Evolutionary conservation across 2,113 vertebrate genomes (phyloP), one percentile per base, ranked within the genome.

Genomic region (Heteronetta atricapilla): DNA sequence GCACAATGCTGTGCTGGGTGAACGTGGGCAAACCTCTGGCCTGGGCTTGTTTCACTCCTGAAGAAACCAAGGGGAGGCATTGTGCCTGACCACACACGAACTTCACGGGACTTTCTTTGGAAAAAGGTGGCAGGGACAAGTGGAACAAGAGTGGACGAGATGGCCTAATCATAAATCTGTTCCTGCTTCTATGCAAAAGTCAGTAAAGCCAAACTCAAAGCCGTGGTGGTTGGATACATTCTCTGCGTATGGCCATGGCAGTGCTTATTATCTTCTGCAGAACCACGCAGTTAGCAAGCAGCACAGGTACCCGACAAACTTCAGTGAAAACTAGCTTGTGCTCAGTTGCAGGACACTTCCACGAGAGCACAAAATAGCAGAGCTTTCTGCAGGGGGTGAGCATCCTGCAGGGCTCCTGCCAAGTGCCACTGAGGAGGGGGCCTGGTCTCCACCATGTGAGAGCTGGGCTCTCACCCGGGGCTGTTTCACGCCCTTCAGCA

Each of bases 81-180:
- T 6, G 22, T 26, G 21, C 29, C 52, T 28, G 15, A 16, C 44
- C 9, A 8, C 17, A 19, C 3, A 11, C 33, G 6, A 13, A 2
- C 55, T 42, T 25, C 69, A 40, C 14, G 16, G 53, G 26, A 12
- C 34, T 5, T 34, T 42, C 44, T 64, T 14, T 1, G 0, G 52
- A 36, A 59, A 42, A 60, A 29, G 48, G 17, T 42, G 40, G 55
- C 52, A 74, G 23, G 1, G 2, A 22, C 42, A 25, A 42, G 46
- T 1, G 4, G n/a, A 1, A 0, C 2, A 38, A 6, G 48, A 34
- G 26, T 3, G 4, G 36, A 36, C 18, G 20, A 6, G 36, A 6
- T 19, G 23, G 8, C 59, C 68, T 1, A 0, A 6, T 21, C 19
- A 40, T 63, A 62, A 26, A 21, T 10, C 28, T 16, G 1, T 3